phyloP scores from a whole-genome alignment of 2,113 vertebrate genomes.

The Platysternon megacephalum region DNA sequence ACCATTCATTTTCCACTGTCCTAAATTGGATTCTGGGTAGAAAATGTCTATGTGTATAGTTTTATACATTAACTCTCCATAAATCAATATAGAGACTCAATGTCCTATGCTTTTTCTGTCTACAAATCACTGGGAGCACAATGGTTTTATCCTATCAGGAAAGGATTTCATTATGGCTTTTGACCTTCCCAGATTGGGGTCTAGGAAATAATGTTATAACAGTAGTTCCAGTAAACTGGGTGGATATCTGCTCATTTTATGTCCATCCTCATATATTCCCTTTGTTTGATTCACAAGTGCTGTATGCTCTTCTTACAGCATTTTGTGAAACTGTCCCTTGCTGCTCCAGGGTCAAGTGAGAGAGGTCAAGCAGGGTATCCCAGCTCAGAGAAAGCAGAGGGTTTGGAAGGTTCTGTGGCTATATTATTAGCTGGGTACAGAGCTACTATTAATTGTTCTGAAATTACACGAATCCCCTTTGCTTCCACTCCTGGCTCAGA shows the following conservation, averaged over 20 bases:
- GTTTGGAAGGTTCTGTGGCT: neutral
- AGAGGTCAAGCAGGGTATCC: neutral
- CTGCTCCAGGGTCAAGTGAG: neutral
- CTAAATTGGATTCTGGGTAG: neutral
- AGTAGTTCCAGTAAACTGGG: neutral
- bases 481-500: neutral
- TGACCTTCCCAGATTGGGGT: neutral
- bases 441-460: neutral
- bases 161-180: neutral
- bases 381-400: neutral
- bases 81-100: neutral
- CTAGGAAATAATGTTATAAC: neutral
- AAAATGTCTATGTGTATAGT: neutral
- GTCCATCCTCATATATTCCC: neutral
- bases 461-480: neutral
- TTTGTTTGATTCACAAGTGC: neutral
- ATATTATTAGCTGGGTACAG: neutral
- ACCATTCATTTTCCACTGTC: neutral
- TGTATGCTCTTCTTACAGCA: neutral
- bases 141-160: neutral
- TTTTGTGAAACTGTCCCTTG: neutral
- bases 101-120: neutral
- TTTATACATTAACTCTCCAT: neutral
- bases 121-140: neutral
- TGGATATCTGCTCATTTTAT: neutral